Base-by-base conservation (phyloP, 2,113 vertebrate species). In the Pygoscelis adeliae region DNA sequence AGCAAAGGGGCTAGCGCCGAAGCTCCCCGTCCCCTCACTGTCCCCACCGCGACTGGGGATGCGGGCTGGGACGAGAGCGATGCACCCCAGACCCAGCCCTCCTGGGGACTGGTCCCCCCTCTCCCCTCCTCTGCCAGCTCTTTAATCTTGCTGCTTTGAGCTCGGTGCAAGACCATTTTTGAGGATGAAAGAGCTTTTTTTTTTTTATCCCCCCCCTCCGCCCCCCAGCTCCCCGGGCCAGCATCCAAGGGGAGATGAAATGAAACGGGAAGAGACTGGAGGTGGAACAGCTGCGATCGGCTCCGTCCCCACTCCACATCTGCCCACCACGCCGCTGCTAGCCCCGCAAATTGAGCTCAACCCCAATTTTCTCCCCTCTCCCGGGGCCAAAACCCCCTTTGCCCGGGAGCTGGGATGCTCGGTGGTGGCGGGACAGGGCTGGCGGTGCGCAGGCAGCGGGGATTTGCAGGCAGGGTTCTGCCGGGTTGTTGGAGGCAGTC, bases 201-300 rank as follows among this genome's bases (percentile, higher is more conserved):
- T 47, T 47, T 27, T 74, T 77, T 56, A 40, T 44, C 9, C 7
- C 47, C 74, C 36, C 9, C 21, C 14, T 44, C 9, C 6, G 52
- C 70, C 36, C 5, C 21, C 14, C 49, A 8, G 38, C 38, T 61
- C 77, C 46, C 87, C 0, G 92, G 96, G 96, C 96, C 3, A 0
- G 40, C 63, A 12, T 96, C 96, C 95, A 91, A 94, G 50, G 96
- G 92, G 83, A 95, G 95, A 91, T 94, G 95, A 95, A 94, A 95
- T 90, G 71, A 81, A 96, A 95, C 5, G 80, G 83, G 96, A 91
- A 89, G 96, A 92, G 84, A 93, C 90, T 94, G 94, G 90, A 96
- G 93, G 95, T 96, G 95, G 94, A 96, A 91, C 95, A 93, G 87
- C 89, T 97, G 96, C 1, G 20, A 69, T 63, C 34, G 2, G 82